Base-by-base conservation (phyloP, 2,888 invertebrate genomes). In the Drymonia ruficornis region DNA sequence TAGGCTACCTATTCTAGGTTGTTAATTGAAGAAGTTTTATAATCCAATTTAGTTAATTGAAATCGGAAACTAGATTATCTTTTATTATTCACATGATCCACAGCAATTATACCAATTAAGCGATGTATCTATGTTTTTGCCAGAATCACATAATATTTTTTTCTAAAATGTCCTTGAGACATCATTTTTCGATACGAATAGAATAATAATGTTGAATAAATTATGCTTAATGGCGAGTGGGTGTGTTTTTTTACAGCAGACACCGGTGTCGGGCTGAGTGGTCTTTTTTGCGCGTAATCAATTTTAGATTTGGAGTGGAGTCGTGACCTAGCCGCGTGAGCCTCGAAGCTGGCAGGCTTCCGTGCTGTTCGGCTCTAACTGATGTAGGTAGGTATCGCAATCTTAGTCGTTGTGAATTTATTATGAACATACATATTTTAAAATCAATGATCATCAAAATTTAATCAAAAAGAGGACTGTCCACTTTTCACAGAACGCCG, bases 301-400 rank as follows among this genome's bases (percentile, higher is more conserved):
- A 87, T 87, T 86, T 89, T 85, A 84, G 80, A 88, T 89, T 89
- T 87, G 84, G 83, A 85, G 80, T 84, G 81, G 74, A 84, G 78
- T 89, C 87, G 88, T 87, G 90, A 90, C 84, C 78, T 67, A 74
- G 73, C 70, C 81, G 81, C 83, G 81, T 82, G 83, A 83, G 78
- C 67, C 74, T 40, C 1, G 83, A 83, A 78, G 66, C 74, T 38
- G 2, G 75, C 70, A 67, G 80, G 85, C 86, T 86, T 84, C 85
- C 84, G 84, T 74, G 80, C 81, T 74, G 76, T 78, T 81, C 68
- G 72, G 51, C 59, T 65, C 38, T 13, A 50, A 48, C 58, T 44
- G 50, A 57, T 50, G 45, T 38, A 38, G 5, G 38, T n/a, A 38
- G 4, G 9, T 36, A 36, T n/a, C 36, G n/a, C 4, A 36, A n/a